Conservation (phyloP, 2,888 invertebrate genomes). For the Hirtodrosophila duncani region DNA sequence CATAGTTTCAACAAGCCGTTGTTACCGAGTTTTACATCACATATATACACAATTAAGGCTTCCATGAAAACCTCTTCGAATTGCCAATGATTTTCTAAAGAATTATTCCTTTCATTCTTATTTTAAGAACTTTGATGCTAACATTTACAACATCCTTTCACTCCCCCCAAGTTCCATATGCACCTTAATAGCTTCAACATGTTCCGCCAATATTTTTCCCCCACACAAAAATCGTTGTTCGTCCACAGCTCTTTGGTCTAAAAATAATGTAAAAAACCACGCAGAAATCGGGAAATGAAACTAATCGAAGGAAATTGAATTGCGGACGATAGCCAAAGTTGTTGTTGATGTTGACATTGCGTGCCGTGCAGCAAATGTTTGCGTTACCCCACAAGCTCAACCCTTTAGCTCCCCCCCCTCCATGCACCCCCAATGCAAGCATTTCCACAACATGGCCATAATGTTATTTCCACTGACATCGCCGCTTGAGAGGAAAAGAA, state of each 20-base stretch:
- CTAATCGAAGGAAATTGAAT: constrained; percentile 64
- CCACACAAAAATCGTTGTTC: too few species aligned
- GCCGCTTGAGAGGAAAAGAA: constrained; percentile 24
- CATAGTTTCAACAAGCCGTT: too few species aligned
- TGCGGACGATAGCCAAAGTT: constrained; percentile 43
- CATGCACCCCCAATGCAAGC: not conserved
- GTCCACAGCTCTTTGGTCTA: constrained; percentile 21
- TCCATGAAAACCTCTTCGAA: too few species aligned
- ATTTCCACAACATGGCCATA: constrained; percentile 28
- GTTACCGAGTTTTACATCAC: too few species aligned
- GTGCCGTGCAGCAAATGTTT: constrained; percentile 58
- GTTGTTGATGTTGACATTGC: constrained; percentile 63
- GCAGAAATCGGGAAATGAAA: constrained; percentile 34
- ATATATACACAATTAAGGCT: too few species aligned
- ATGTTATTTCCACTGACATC: constrained; percentile 56
- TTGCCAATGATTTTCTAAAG: too few species aligned
- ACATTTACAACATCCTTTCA: too few species aligned
- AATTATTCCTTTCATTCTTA: too few species aligned
- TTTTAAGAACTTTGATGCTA: too few species aligned
- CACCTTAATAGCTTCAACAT: too few species aligned
- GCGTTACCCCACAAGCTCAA: constrained; percentile 7
- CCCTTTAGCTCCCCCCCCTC: not conserved
- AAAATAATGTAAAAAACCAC: constrained; percentile 38
- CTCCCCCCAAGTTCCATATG: too few species aligned
- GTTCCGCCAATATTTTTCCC: too few species aligned